Evolutionary conservation across 2,888 invertebrate species (phyloP).

Genomic region (Mesoligia furuncula): DNA sequence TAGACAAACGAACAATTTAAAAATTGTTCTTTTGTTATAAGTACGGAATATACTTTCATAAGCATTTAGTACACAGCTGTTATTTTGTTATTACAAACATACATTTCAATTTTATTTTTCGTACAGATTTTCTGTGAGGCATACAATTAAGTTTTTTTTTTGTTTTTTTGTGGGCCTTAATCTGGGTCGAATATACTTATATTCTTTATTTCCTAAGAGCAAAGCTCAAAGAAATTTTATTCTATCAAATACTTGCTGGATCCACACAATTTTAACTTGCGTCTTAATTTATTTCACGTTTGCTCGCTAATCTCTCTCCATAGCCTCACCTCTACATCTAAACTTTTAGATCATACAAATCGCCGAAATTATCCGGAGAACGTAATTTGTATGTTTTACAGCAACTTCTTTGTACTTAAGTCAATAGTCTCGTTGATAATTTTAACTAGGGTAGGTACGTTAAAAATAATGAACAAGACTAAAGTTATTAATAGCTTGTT

Average conservation of each 20-base stretch:
- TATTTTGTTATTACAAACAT: neutral
- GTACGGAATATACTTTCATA: no score
- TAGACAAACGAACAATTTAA: no score
- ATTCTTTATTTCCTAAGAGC: neutral
- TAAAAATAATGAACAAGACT: neutral
- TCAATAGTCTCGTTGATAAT: conserved; percentile 21
- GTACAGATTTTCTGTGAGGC: no score
- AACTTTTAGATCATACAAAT: conserved; percentile 40
- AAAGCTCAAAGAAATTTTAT: neutral
- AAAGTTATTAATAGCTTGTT: conserved; percentile 8
- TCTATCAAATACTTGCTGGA: neutral
- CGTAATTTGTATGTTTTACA: conserved; percentile 22
- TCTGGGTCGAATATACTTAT: neutral
- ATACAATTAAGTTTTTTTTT: no score
- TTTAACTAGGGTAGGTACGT: neutral
- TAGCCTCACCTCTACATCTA: conserved; percentile 7
- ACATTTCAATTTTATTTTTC: neutral
- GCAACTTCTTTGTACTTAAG: conserved; percentile 9
- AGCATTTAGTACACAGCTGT: neutral
- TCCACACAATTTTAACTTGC: no score
- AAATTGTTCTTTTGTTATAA: no score
- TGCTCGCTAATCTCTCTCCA: conserved; percentile 11
- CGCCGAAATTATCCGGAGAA: conserved; percentile 19
- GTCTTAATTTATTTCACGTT: neutral
- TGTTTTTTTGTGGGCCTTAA: no score